Conservation (phyloP, 2,113 vertebrate genomes). For the Poeciliopsis prolifica region DNA sequence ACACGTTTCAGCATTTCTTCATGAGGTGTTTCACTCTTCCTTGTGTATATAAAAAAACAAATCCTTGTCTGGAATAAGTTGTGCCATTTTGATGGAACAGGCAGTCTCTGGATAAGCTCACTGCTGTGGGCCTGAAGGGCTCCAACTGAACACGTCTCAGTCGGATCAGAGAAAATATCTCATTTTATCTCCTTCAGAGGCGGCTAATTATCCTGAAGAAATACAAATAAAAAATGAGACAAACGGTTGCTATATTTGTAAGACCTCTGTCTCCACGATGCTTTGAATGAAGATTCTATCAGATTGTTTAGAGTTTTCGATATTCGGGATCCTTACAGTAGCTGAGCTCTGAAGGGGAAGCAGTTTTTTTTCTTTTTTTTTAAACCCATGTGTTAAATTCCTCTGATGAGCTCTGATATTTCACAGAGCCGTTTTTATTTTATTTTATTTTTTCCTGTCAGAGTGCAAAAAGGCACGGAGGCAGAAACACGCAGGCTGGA, state of each 20-base stretch:
- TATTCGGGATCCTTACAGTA: not conserved
- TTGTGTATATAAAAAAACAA: not conserved
- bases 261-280: not conserved
- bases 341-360: not conserved
- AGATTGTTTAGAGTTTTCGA: not conserved
- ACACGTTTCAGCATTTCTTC: not conserved
- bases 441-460: slow-evolving; percentile 37
- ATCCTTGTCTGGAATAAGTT: not conserved
- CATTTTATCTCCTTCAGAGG: not conserved
- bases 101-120: not conserved
- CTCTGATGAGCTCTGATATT: slow-evolving; percentile 33
- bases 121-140: not conserved
- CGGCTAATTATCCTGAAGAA: not conserved
- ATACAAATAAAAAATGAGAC: not conserved
- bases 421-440: slow-evolving; percentile 35
- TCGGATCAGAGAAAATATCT: not conserved
- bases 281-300: not conserved
- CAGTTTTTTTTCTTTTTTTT: not conserved
- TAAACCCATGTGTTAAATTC: not conserved
- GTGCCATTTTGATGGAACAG: not conserved
- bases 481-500: slow-evolving; percentile 20
- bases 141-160: not conserved
- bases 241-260: no score
- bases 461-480: slow-evolving; percentile 34
- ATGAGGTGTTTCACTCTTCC: no score